A percentile compares a stretch with the other conserved stretches of the same genome.
These are phyloP conservation scores for Enteromius fasciolatus DNA, from an alignment of 2,797 vertebrate genomes.

Conservation along the genomic window DNA sequence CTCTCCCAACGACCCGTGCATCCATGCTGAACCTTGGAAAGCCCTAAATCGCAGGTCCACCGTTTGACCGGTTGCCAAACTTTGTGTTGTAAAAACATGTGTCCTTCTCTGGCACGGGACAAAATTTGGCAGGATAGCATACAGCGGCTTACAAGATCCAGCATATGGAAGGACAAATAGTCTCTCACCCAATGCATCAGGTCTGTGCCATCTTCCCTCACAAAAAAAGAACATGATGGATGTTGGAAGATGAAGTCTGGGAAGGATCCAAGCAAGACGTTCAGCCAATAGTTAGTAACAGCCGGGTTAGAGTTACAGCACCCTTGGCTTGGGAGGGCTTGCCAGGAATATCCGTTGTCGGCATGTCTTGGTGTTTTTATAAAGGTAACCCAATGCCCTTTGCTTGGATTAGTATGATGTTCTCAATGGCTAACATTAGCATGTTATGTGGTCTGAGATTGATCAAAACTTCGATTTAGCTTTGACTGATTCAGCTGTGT, in stretches of 20 bases:
- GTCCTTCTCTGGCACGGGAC: constrained; percentile 78
- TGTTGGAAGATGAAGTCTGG: constrained; percentile 80
- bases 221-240: constrained; percentile 85
- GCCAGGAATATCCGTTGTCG: constrained; percentile 43
- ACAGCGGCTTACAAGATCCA: constrained; percentile 89
- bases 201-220: constrained; percentile 87
- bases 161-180: constrained; percentile 95
- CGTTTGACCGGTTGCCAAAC: constrained; percentile 70
- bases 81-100: constrained; percentile 81
- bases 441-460: constrained; percentile 45
- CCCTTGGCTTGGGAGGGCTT: constrained; percentile 71
- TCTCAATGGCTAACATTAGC: constrained; percentile 45
- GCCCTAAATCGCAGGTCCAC: constrained; percentile 69
- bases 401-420: constrained; percentile 29
- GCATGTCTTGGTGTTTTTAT: constrained; percentile 41
- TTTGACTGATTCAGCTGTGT: background rate
- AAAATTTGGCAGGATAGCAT: constrained; percentile 86
- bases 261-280: constrained; percentile 79
- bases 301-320: constrained; percentile 72
- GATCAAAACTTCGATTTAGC: constrained; percentile 41
- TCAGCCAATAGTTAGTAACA: constrained; percentile 73
- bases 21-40: constrained; percentile 56
- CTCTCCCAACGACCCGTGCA: constrained; percentile 43
- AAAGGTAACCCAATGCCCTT: constrained; percentile 44
- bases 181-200: constrained; percentile 90